Evolutionary conservation across 2,888 invertebrate genomes (phyloP), one percentile per base, ranked within the genome.

Genomic region (Cynaeus angustus): DNA sequence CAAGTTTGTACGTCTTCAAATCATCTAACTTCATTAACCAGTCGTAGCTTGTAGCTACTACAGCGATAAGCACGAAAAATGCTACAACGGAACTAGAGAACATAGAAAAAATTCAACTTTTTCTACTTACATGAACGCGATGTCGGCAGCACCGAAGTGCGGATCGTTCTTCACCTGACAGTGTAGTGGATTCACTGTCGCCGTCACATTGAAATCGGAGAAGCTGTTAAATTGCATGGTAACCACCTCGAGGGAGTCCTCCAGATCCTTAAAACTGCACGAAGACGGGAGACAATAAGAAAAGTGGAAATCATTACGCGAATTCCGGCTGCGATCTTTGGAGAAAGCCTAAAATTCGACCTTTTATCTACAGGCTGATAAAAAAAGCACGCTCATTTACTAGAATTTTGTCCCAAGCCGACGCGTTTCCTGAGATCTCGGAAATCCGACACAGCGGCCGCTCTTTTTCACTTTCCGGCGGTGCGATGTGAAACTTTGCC

Each of bases 271-370:
- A 0, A 87, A 84, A 16, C 85, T 83, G 74, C 90, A 90, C 0
- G 87, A 85, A 43, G 88, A 87, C 9, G 90, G 90, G 9, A 90
- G 85, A 76, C 90, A 91, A 0, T 88, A 87, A 1, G 89, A 89
- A 88, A 90, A 90, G 62, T 88, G 87, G 0, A 89, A 76, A 59
- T 82, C 76, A 72, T 79, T 79, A 33, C 79, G 66, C 1, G 75
- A 69, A 10, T 66, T 72, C 10, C 66, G 70, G 8, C 68, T 52
- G 1, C 62, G 55, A 26, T 74, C 73, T 13, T 70, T 61, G 4
- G 62, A 38, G 53, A 71, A 76, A 1, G 58, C 72, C 76, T 76
- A 37, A 61, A 74, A 72, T 21, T 21, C 4, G 21, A 3, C 4
- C 1, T 3, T 21, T 21, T 21, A 21, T 1, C 21, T 21, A 21